phyloP scores from a whole-genome alignment of 2,797 vertebrate genomes.

The Micrastur ruficollis region DNA sequence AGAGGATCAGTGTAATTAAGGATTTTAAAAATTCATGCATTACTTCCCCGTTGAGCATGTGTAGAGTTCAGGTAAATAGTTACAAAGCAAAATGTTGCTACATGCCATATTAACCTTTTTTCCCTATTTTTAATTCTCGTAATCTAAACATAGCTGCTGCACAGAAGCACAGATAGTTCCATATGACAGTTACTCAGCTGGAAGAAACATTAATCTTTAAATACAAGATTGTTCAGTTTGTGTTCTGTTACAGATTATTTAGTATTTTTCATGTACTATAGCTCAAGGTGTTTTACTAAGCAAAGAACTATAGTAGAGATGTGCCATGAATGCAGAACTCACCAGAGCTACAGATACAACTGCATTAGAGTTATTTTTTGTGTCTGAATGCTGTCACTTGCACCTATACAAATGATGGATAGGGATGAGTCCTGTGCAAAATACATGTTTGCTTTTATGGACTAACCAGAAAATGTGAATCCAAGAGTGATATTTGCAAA shows the following conservation, averaged over 20 bases:
- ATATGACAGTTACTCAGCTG: slow-evolving; percentile 2
- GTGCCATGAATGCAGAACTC: slow-evolving; percentile 55
- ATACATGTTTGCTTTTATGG: slow-evolving; percentile 34
- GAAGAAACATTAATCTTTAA: slow-evolving; percentile 70
- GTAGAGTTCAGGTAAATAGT: background rate
- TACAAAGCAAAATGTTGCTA: background rate
- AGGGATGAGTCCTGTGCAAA: background rate
- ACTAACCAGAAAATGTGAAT: slow-evolving; percentile 18
- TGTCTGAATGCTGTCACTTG: slow-evolving; percentile 42
- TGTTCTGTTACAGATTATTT: slow-evolving; percentile 36
- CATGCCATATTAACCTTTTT: background rate
- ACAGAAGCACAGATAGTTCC: background rate
- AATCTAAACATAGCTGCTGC: background rate
- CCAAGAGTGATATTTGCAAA: slow-evolving; percentile 7
- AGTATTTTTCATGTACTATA: slow-evolving; percentile 45
- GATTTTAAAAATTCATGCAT: background rate
- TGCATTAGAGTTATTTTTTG: slow-evolving; percentile 28
- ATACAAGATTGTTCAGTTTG: slow-evolving; percentile 49
- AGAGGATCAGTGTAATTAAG: background rate
- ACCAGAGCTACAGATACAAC: background rate
- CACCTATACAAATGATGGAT: slow-evolving; percentile 21
- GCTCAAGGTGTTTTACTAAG: slow-evolving; percentile 60
- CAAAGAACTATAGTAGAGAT: slow-evolving; percentile 35
- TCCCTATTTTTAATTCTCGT: background rate
- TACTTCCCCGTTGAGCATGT: background rate